Evolutionary conservation across 2,888 invertebrate species (phyloP), one percentile per base, ranked within the genome.

Genomic region (Petrolisthes cinctipes): DNA sequence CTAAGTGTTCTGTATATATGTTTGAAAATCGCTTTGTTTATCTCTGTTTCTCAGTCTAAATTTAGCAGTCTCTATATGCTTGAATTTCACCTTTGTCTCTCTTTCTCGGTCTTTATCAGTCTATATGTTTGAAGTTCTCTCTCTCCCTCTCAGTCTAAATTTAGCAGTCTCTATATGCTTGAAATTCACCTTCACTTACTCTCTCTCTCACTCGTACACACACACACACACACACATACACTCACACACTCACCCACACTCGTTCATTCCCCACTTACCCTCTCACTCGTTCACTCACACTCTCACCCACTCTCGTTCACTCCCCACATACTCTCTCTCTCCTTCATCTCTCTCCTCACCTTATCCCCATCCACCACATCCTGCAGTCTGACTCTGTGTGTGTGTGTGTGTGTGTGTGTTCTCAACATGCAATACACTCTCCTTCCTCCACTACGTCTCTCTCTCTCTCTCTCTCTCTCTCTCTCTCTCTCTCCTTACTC

Each of bases 261-360:
- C 17, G 11, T 54, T 79, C 79, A 20, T 17, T 79, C 79, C 56
- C 53, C 54, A 51, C 11, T 54, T 53, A 2, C 56, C 14, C 79
- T 53, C 53, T 53, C 37, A 57, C 57, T 57, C 9, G 14, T 61
- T 81, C 81, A 20, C 23, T 23, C 81, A 57, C 81, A 57, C 23
- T 57, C 81, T 81, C 61, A 57, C 61, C 20, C 79, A 53, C 79
- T 78, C 79, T 79, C 79, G 51, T 4, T 4, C 7, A 9, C 11
- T 9, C 37, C 20, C 66, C 23, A 14, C 14, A 0, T 20, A n/a
- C 23, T 78, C 11, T 51, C 51, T 78, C 78, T 4, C 5, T 1
- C 53, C 23, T 37, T 20, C 11, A 14, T 5, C 5, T 0, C 37
- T 5, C 37, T 0, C 9, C 37, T 37, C 0, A n/a, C 75, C 20